A percentile compares a stretch with the other conserved stretches of the same genome.
Conservation (phyloP, 2,888 invertebrate species). For the Rhopalosiphum nymphaeae region DNA sequence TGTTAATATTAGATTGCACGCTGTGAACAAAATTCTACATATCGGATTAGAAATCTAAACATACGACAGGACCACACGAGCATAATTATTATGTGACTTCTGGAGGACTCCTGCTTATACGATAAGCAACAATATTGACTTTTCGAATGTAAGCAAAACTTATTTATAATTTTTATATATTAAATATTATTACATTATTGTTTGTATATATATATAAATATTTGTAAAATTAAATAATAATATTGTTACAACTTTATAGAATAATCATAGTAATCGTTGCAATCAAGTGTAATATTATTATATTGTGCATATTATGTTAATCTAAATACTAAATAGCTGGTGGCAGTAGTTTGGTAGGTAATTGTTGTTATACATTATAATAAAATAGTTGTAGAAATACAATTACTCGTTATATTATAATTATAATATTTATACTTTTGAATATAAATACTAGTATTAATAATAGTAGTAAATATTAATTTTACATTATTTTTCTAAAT, state of each 20-base stretch:
- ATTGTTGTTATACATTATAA: not conserved
- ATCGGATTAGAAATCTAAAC: not conserved
- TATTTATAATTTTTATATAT: not conserved
- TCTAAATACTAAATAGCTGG: not conserved
- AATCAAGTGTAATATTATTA: too few species aligned
- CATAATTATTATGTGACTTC: not conserved
- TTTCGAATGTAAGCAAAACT: not conserved
- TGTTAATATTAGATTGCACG: not conserved
- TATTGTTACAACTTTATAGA: too few species aligned
- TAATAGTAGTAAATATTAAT: too few species aligned
- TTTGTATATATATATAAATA: too few species aligned
- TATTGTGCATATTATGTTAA: too few species aligned
- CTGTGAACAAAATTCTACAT: not conserved
- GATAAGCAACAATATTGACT: not conserved
- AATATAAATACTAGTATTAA: too few species aligned
- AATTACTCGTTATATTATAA: not conserved
- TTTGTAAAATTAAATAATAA: too few species aligned
- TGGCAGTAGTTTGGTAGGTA: not conserved
- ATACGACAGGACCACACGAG: not conserved
- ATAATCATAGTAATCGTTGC: too few species aligned
- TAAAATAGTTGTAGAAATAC: not conserved
- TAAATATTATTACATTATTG: too few species aligned
- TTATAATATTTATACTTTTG: not conserved
- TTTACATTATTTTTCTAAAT: too few species aligned
- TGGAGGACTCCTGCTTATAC: not conserved